Conservation (phyloP, 2,797 vertebrate genomes). For the Hephaestus fuliginosus region DNA sequence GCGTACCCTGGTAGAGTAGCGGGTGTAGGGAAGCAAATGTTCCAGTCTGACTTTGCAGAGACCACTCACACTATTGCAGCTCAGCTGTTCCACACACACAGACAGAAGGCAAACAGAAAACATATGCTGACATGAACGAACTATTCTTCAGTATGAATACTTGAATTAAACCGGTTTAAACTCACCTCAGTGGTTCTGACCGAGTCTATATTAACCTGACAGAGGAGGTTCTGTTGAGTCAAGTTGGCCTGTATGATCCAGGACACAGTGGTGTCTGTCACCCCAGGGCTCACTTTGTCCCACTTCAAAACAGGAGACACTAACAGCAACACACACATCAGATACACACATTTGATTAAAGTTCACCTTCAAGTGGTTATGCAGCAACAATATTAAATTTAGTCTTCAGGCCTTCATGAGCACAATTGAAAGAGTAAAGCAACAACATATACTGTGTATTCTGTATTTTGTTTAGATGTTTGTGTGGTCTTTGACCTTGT, state of each 20-base stretch:
- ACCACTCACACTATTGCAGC: conserved; percentile 12
- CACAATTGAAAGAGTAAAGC: background rate
- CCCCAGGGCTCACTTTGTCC: conserved; percentile 32
- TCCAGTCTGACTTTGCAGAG: conserved; percentile 53
- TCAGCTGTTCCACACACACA: conserved; percentile 52
- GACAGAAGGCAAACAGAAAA: background rate
- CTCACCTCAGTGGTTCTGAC: conserved; percentile 46
- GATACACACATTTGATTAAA: background rate
- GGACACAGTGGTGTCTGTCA: conserved; percentile 45
- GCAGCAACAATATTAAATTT: too few relatives aligned
- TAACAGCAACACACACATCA: conserved; percentile 29
- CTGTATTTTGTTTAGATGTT: background rate
- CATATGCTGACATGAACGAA: background rate
- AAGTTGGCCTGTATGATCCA: conserved; percentile 66
- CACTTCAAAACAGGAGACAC: conserved; percentile 66
- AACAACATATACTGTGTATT: background rate
- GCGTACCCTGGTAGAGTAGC: conserved; percentile 61
- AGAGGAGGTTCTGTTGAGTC: conserved; percentile 50
- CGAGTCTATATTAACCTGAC: conserved; percentile 64
- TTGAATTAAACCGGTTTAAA: background rate
- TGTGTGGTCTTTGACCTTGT: conserved; percentile 62
- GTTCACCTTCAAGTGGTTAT: background rate
- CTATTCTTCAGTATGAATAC: background rate
- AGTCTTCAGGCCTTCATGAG: background rate
- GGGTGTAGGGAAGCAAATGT: conserved; percentile 64